Conservation (phyloP, 2,888 invertebrate genomes). For the Harmothoe impar region DNA sequence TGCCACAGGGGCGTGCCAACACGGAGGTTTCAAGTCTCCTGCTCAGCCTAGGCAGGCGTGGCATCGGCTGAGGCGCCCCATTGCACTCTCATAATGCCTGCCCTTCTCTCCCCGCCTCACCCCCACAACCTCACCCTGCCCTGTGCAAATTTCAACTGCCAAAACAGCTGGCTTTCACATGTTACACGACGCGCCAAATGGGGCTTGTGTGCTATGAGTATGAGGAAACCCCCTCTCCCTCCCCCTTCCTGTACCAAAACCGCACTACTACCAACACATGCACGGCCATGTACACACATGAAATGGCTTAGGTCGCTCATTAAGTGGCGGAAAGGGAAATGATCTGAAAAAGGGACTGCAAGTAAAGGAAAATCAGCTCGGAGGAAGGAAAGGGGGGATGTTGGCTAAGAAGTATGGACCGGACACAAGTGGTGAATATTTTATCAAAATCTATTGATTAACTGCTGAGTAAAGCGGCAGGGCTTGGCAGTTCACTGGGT, state of each 20-base stretch:
- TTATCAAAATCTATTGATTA: conserved; percentile 9
- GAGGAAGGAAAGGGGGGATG: conserved; percentile 14
- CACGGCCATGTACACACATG: not conserved
- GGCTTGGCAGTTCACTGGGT: not conserved
- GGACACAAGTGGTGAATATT: not conserved
- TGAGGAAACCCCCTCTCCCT: not conserved
- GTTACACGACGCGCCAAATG: not conserved
- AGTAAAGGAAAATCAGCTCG: not conserved
- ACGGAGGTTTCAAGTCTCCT: not conserved
- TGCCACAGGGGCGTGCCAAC: not conserved
- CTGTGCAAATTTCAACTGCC: not conserved
- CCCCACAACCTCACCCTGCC: not conserved
- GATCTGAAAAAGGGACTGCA: not conserved
- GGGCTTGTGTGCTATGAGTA: not conserved
- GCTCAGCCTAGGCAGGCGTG: not conserved
- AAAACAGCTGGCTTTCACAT: conserved; percentile 4
- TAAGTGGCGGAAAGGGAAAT: not conserved
- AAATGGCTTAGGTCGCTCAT: not conserved
- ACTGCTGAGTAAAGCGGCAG: not conserved
- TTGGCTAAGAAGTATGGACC: conserved; percentile 23
- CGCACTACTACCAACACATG: too few species aligned
- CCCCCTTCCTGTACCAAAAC: not conserved
- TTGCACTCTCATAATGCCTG: not conserved
- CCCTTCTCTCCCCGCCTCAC: not conserved
- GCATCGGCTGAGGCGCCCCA: conserved; percentile 9